Percentiles rank a stretch among this genome's conserved stretches.
phyloP scores from a whole-genome alignment of 2,113 vertebrate species.

The Dicrurus megarhynchus region DNA sequence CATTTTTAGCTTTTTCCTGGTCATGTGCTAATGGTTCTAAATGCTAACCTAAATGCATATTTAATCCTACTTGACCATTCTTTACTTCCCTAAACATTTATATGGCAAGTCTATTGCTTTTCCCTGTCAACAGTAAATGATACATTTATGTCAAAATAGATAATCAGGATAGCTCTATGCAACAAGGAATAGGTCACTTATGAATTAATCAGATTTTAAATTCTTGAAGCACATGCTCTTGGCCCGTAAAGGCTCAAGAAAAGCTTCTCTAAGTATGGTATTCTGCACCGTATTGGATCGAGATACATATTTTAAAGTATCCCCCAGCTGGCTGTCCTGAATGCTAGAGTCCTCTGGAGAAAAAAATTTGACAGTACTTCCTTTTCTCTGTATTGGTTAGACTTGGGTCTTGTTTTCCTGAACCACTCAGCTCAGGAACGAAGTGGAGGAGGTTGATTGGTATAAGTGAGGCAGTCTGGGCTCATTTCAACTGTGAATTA shows the following conservation, averaged over 20 bases:
- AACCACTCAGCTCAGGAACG: background rate
- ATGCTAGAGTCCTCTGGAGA: background rate
- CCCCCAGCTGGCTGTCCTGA: background rate
- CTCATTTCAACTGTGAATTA: conserved; percentile 19
- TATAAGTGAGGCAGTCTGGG: conserved; percentile 25
- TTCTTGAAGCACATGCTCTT: background rate
- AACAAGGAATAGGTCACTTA: background rate
- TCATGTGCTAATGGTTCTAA: background rate
- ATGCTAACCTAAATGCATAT: background rate
- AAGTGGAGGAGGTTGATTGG: background rate
- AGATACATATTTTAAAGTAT: background rate
- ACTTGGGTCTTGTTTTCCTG: background rate
- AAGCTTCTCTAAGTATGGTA: background rate
- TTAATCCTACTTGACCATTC: background rate
- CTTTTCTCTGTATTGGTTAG: background rate
- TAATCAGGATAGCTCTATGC: background rate
- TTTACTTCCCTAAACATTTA: background rate
- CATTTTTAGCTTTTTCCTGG: background rate
- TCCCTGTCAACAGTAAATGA: background rate
- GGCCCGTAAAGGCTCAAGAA: background rate
- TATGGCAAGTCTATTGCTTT: background rate
- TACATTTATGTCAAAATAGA: background rate
- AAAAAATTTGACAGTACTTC: background rate
- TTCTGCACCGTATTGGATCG: background rate
- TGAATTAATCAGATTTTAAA: background rate